Base-by-base conservation (phyloP, 1,140 invertebrate species). In the Drosophila rufa region DNA sequence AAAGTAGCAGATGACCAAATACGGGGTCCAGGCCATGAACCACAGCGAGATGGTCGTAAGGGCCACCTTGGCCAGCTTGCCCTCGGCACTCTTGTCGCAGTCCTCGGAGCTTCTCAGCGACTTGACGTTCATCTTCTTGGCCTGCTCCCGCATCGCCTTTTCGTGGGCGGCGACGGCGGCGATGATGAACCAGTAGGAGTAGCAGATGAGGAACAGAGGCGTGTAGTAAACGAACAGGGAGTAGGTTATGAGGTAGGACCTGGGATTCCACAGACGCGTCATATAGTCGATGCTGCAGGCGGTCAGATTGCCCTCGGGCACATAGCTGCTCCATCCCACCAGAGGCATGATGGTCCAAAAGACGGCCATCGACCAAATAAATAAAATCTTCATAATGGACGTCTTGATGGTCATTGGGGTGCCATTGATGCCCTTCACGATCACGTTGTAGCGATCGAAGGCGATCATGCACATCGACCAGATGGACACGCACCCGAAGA, bases 401-500 rank as follows among this genome's bases (percentile, higher is more conserved):
- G 94, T 94, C 59, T 95, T 95, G 75, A 95, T 95, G 19, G 95
- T 96, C 93, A 97, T 93, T 8, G 95, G 95, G 33, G 94, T 95
- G 3, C 94, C 95, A 12, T 95, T 94, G 58, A 96, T 94, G 67
- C 95, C 94, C 85, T 96, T 97, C 3, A 97, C 96, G 83, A 98
- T 98, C 53, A 98, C 97, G 83, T 97, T 97, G 94, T 97, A 98
- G 68, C 97, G 95, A 92, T 98, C 97, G 57, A 97, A 95, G 55
- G 97, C 95, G 62, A 98, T 97, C 94, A 96, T 95, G 1, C 96
- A 96, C 96, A 98, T 96, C 1, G 96, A 96, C 96, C 96, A 97
- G 79, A 98, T 98, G 45, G 97, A 97, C 46, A 94, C 95, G 84
- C 96, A 96, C 30, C 97, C 97, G 79, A 96, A 97, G 48, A 97